Percentiles rank a stretch among this genome's conserved stretches.
Conservation (phyloP, 2,113 vertebrate genomes). For the Eublepharis macularius region DNA sequence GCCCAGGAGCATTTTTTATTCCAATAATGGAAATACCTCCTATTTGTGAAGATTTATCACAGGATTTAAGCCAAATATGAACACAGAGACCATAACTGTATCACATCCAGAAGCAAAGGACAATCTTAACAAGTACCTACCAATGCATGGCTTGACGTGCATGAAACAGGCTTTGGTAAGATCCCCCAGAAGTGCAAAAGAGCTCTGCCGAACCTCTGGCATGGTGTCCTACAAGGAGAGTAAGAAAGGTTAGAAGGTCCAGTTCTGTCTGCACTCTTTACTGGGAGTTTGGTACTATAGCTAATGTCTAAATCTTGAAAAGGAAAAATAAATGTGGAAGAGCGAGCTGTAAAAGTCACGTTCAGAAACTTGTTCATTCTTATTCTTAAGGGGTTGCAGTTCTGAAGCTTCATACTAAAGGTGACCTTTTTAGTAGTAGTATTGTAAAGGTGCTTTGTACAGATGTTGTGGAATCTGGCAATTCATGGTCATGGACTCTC, state of each 20-base stretch:
- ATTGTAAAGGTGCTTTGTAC: background rate
- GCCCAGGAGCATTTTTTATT: no score
- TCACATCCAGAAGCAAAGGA: background rate
- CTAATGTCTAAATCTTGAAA: background rate
- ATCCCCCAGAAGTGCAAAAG: slow-evolving; percentile 91
- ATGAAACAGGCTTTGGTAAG: slow-evolving; percentile 95
- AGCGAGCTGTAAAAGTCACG: background rate
- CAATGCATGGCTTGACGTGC: slow-evolving; percentile 94
- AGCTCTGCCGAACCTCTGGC: slow-evolving; percentile 96
- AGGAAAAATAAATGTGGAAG: background rate
- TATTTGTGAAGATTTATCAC: no score
- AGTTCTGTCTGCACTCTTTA: background rate
- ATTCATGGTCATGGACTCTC: background rate
- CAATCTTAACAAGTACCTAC: slow-evolving; percentile 66
- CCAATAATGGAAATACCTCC: no score
- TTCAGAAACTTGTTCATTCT: background rate
- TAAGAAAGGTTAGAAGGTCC: background rate
- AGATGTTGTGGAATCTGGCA: background rate
- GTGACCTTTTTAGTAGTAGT: background rate
- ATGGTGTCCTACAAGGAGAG: slow-evolving; percentile 84
- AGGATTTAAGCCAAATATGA: slow-evolving; percentile 41
- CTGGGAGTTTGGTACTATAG: background rate
- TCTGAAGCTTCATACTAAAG: background rate
- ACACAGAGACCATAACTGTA: background rate
- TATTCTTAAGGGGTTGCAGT: background rate